phyloP scores from a whole-genome alignment of 2,113 vertebrate species.

The Callospermophilus lateralis region DNA sequence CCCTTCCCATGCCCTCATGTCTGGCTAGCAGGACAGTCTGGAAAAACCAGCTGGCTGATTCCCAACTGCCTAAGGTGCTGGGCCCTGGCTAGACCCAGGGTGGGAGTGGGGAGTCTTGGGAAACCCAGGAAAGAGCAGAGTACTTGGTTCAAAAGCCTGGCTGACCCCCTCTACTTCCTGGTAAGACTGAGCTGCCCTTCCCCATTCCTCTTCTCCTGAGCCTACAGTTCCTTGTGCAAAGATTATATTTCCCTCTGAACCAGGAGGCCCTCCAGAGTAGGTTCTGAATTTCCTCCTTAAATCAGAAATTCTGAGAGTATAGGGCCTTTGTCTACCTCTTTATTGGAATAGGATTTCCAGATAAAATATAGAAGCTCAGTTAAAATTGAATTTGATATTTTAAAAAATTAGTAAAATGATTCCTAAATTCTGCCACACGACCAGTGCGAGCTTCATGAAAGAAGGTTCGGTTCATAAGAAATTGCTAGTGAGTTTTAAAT shows the following conservation, averaged over 20 bases:
- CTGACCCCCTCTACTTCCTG: background rate
- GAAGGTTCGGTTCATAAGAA: too few species aligned
- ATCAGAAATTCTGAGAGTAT: background rate
- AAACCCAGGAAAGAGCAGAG: background rate
- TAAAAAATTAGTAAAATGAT: background rate
- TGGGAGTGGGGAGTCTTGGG: background rate
- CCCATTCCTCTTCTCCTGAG: background rate
- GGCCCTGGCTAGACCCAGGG: background rate
- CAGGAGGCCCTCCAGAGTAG: background rate
- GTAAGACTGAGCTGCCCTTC: background rate
- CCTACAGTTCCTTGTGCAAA: background rate
- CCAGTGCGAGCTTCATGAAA: too few species aligned
- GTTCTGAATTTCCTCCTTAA: background rate
- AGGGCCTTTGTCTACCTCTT: background rate
- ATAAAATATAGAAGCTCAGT: slow-evolving; percentile 2
- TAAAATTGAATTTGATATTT: slow-evolving; percentile 55
- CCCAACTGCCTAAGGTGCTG: background rate
- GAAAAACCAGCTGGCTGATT: background rate
- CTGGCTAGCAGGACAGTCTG: background rate
- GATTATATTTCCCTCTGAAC: background rate
- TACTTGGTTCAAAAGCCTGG: background rate
- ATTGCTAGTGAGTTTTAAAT: too few species aligned
- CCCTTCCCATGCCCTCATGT: background rate
- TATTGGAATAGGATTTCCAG: background rate
- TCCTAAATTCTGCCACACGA: too few species aligned